These are phyloP conservation scores for Lycopodina hypogea DNA, from an alignment of 37 sponge, comb jelly and placozoan genomes.

Conservation along the genomic window DNA sequence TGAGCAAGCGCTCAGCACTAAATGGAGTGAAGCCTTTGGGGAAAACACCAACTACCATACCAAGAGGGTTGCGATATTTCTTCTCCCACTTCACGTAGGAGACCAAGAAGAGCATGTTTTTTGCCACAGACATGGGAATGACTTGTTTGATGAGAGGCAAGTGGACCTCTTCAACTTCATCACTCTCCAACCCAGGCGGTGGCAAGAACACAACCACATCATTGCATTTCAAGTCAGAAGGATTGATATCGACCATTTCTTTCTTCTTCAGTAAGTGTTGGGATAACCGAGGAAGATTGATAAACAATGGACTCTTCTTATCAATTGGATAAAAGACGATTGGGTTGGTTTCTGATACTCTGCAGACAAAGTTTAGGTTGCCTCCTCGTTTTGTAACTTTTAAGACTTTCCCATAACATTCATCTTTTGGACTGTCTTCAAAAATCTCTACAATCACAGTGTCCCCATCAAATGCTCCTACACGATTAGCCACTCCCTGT, in stretches of 20 bases:
- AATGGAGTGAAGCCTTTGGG: slow-evolving; percentile 23
- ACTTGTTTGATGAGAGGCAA: slow-evolving; percentile 45
- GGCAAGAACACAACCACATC: slow-evolving; percentile 46
- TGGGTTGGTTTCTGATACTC: slow-evolving; percentile 31
- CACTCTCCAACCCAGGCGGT: background rate
- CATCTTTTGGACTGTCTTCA: slow-evolving; percentile 1
- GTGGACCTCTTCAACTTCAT: slow-evolving; percentile 3
- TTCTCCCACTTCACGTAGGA: slow-evolving; percentile 26
- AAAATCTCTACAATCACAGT: slow-evolving; percentile 41
- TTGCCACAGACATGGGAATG: slow-evolving; percentile 51
- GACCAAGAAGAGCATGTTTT: slow-evolving; percentile 41
- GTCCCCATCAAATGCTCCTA: slow-evolving; percentile 66
- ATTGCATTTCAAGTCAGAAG: background rate
- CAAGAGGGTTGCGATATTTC: slow-evolving; percentile 28
- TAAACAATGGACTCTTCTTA: slow-evolving; percentile 38
- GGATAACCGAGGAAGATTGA: slow-evolving; percentile 67
- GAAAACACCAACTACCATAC: slow-evolving; percentile 22
- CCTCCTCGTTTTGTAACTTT: slow-evolving; percentile 20
- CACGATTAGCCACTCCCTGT: slow-evolving; percentile 42
- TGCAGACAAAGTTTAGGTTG: slow-evolving; percentile 41
- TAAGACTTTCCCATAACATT: slow-evolving; percentile 41
- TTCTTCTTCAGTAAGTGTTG: slow-evolving; percentile 17
- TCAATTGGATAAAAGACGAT: slow-evolving; percentile 58
- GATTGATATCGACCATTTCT: background rate
- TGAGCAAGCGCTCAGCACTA: slow-evolving; percentile 21